Evolutionary conservation across 2,888 invertebrate species (phyloP), one percentile per base, ranked within the genome.

Genomic region (Hirudinaria manillensis): DNA sequence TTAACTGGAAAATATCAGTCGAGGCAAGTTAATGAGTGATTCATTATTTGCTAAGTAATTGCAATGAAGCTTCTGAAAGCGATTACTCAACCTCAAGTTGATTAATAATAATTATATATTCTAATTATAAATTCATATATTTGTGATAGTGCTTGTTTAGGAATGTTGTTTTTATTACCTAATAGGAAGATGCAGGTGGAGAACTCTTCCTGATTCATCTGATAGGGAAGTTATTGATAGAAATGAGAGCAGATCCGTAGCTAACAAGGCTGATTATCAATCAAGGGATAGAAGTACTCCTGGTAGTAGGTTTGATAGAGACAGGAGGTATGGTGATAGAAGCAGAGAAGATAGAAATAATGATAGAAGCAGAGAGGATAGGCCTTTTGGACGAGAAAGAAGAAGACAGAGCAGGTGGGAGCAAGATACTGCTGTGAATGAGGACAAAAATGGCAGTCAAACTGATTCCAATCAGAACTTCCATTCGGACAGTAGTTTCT

Each of bases 351-450:
- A 66, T 34, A 32, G 36, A 53, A 53, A 65, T 7, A 27, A 51
- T n/a, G 29, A 32, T 24, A n/a, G 53, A 45, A 32, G 13, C 45
- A 29, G 32, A 74, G 32, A 53, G 21, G 36, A 34, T 16, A 29
- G 53, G 36, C 13, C n/a, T 13, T 27, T 36, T 27, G 55, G 55
- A 45, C n/a, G 72, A 72, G 72, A 55, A 67, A 55, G 55, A 66
- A 36, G 29, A 24, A 55, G 76, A 72, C 21, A 51, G 36, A 24
- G 71, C 36, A 55, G 75, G 61, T 61, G 68, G 68, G 38, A 67
- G 34, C 34, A 24, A 29, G 68, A 32, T 55, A 38, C n/a, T 27
- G 34, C 34, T 53, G 53, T 53, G 19, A 3, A 10, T 32, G 45
- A 29, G 10, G 21, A 24, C 53, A 29, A 66, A 53, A 70, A n/a